These are phyloP conservation scores for Ametastegia equiseti DNA, from an alignment of 2,888 invertebrate genomes.

Conservation along the genomic window DNA sequence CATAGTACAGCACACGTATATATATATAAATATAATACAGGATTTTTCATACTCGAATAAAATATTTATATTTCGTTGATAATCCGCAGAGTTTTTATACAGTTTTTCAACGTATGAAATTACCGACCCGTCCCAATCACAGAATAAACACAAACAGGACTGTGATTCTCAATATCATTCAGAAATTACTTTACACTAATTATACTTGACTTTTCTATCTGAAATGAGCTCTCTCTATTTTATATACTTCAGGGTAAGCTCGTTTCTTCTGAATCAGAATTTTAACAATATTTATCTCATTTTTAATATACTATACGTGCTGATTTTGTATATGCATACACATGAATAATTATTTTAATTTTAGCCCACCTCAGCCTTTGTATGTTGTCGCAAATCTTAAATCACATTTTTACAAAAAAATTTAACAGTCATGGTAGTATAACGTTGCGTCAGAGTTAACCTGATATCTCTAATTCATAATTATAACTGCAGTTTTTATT, in stretches of 20 bases:
- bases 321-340: neutral
- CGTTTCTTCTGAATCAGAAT: neutral
- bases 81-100: neutral
- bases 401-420: neutral
- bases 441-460: neutral
- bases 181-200: neutral
- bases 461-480: neutral
- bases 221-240: neutral
- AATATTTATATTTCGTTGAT: constrained; percentile 11
- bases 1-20: neutral
- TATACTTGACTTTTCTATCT: neutral
- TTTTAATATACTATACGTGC: neutral
- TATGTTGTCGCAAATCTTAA: neutral
- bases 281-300: neutral
- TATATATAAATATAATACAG: neutral
- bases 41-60: constrained; percentile 19
- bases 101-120: neutral
- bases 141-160: constrained; percentile 30
- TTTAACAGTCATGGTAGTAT: neutral
- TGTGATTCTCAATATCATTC: neutral
- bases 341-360: neutral
- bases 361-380: neutral
- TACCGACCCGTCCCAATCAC: constrained; percentile 6
- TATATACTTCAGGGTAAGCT: neutral
- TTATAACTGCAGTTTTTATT: neutral